Evolutionary conservation across 2,797 vertebrate genomes (phyloP).

Genomic region (Rhinatrema bivittatum): DNA sequence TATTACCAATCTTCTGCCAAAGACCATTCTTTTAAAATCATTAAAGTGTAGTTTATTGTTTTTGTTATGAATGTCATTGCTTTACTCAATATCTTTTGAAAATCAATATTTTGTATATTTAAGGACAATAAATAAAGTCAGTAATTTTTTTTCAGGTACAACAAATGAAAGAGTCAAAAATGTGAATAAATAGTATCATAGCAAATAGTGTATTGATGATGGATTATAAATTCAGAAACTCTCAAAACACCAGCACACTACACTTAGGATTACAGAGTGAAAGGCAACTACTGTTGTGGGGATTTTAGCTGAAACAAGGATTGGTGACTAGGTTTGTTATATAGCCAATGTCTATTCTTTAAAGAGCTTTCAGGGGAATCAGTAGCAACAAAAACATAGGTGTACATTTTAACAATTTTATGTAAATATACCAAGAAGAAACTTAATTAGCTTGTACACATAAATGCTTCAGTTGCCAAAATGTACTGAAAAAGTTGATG

Average conservation of each 20-base stretch:
- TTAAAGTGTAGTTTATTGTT: constrained; percentile 35
- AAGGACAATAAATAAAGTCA: constrained; percentile 24
- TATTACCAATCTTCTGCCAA: constrained; percentile 53
- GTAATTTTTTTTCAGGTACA: constrained; percentile 23
- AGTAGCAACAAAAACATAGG: too few species aligned
- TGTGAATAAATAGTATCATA: background rate
- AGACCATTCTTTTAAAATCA: constrained; percentile 45
- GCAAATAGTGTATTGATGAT: background rate
- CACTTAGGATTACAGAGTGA: constrained; percentile 6
- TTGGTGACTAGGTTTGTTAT: too few species aligned
- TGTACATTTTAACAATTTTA: background rate
- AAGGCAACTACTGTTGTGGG: background rate
- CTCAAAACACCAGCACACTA: background rate
- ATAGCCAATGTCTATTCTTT: too few species aligned
- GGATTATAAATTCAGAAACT: background rate
- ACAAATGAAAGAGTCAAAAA: constrained; percentile 15
- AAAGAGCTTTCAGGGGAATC: background rate
- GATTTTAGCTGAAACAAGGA: background rate
- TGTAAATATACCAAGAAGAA: background rate
- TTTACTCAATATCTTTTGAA: constrained; percentile 28
- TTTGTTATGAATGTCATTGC: constrained; percentile 40
- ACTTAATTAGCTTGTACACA: background rate
- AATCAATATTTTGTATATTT: constrained; percentile 35
- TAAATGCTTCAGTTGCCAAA: background rate
- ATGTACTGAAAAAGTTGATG: background rate